Base-by-base conservation (phyloP, 2,888 invertebrate genomes). In the Anodontia alba region DNA sequence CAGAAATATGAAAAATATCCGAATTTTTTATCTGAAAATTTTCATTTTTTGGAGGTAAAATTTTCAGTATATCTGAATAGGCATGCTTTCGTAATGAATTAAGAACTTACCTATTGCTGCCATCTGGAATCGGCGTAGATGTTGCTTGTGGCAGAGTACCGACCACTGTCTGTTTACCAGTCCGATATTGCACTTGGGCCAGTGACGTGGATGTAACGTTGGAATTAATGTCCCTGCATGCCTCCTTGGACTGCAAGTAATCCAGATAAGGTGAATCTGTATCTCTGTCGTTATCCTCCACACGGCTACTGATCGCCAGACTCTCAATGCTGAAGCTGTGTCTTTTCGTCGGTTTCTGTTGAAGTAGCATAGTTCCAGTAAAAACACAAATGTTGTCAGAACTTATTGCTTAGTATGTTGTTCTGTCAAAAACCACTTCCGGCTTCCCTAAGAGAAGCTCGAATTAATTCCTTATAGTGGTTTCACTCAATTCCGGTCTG, bases 321-420 rank as follows among this genome's bases (percentile, higher is more conserved):
- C 81, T 84, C 70, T 87, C 88, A 7, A 87, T 77, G 2, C 86
- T 84, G 72, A 87, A 88, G 70, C 86, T 83, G 49, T 84, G 83
- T 29, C 84, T 77, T 70, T 84, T 85, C n/a, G 29, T 42, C 15
- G 73, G 43, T 15, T 67, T 70, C 38, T 68, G 49, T 43, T 68
- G 67, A 12, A 75, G 46, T 36, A 76, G 26, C 51, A 73, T 78
- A 57, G 57, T 71, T 68, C 68, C 17, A n/a, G 31, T 10, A 33
- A 38, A 68, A 42, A 20, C 46, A 42, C 42, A 10, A 15, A 42
- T 42, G 15, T 42, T 42, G 8, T 42, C 7, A 42, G 20, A 54
- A 54, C n/a, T n/a, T n/a, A n/a, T n/a, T n/a, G n/a, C n/a, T n/a
- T n/a, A n/a, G n/a, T n/a, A n/a, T 46, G 12, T 46, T 17, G 46